Evolutionary conservation across 1,140 invertebrate species (phyloP).

Genomic region (Drosophila nasuta): DNA sequence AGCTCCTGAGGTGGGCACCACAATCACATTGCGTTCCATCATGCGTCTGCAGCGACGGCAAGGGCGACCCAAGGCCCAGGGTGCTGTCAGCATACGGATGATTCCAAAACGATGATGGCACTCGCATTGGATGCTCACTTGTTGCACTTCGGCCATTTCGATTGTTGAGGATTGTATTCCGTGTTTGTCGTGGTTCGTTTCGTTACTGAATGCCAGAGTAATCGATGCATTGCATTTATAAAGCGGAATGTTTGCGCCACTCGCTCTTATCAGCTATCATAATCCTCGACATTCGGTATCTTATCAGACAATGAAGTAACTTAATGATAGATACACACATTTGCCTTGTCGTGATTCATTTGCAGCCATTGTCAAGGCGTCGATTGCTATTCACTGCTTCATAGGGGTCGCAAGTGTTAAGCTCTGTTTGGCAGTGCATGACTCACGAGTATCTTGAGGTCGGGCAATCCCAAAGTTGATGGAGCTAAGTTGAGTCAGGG

Average conservation of each 20-base stretch:
- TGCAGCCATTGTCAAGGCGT: background rate
- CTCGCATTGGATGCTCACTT: constrained; percentile 59
- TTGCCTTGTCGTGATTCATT: constrained; percentile 38
- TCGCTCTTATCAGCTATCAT: constrained; percentile 13
- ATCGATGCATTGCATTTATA: constrained; percentile 32
- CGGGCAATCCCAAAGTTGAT: background rate
- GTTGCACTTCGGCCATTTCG: constrained; percentile 32
- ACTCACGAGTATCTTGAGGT: constrained; percentile 22
- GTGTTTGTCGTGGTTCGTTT: constrained; percentile 24
- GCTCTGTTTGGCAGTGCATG: background rate
- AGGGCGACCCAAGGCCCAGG: constrained; percentile 60
- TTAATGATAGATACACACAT: constrained; percentile 30
- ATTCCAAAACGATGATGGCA: constrained; percentile 59
- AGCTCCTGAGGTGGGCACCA: constrained; percentile 43
- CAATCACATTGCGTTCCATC: constrained; percentile 57
- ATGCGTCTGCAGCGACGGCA: constrained; percentile 65
- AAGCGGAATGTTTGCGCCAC: constrained; percentile 11
- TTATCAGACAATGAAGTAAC: constrained; percentile 25
- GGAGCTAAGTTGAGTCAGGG: constrained; percentile 6
- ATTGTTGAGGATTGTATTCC: constrained; percentile 4
- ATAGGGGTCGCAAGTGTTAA: background rate
- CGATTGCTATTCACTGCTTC: background rate
- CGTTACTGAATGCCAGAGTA: constrained; percentile 15
- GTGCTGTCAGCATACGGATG: constrained; percentile 19
- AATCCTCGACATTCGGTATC: constrained; percentile 25